Base-by-base conservation (phyloP, 2,888 invertebrate species). In the Cremastinae sp. region DNA sequence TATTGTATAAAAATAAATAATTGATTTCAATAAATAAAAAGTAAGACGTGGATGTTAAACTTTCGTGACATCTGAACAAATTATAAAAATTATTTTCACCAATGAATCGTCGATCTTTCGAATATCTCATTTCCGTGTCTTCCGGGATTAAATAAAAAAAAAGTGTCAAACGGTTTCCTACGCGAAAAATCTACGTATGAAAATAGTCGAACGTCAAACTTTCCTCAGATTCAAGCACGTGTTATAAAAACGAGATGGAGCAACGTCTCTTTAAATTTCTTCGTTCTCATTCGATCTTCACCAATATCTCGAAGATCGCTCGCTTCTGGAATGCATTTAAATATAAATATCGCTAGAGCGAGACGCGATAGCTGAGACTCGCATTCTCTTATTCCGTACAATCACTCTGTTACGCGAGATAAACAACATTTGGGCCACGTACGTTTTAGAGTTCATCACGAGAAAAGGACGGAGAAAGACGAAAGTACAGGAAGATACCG, bases 271-370 rank as follows among this genome's bases (percentile, higher is more conserved):
- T 2, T 28, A n/a, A n/a, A n/a, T n/a, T n/a, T n/a, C n/a, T 5
- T 28, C 28, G 28, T 5, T 28, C 28, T 2, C 5, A 28, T 5
- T 28, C 5, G 28, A 45, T 10, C 14, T 0, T 20, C 39, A 20
- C 28, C 14, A 35, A 58, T 61, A 35, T 45, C 35, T 47, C 41
- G 39, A 65, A 28, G 37, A 14, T 61, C 41, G 14, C 59, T 65
- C 51, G 56, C 51, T 53, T 69, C 41, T 71, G 74, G 81, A 83
- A 83, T 83, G 77, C 78, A 84, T 83, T 83, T 81, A 81, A 81
- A 84, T 82, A 81, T 73, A 81, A 82, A 83, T 79, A 82, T 82
- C 79, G 83, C 79, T 81, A 80, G 75, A 69, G 58, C 74, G 61
- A 73, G 78, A 82, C 79, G 78, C 74, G 76, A 77, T 76, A 72